phyloP scores from a whole-genome alignment of 2,888 invertebrate species.

The Tachina fera region DNA sequence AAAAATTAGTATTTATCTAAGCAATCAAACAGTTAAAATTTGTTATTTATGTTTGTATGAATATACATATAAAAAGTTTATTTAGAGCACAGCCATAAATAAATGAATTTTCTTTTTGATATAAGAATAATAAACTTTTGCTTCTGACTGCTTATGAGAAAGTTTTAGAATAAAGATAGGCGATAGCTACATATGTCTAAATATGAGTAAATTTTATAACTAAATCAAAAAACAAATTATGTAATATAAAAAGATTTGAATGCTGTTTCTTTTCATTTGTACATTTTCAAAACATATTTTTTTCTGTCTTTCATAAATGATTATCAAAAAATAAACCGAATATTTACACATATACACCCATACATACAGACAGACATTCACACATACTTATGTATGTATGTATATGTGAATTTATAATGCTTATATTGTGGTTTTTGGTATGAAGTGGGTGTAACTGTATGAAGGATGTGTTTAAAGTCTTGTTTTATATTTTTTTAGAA shows the following conservation, averaged over 20 bases:
- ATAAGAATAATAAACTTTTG: slow-evolving; percentile 28
- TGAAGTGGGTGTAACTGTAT: slow-evolving; percentile 23
- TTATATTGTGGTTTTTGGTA: not conserved
- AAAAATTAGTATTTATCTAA: slow-evolving; percentile 33
- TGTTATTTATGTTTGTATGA: not conserved
- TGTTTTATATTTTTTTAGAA: slow-evolving; percentile 56
- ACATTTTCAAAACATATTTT: slow-evolving; percentile 27
- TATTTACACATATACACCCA: no score
- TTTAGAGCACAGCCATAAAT: slow-evolving; percentile 15
- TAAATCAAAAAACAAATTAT: slow-evolving; percentile 7
- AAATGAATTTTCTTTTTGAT: slow-evolving; percentile 36
- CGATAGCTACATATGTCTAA: not conserved
- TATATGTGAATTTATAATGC: not conserved
- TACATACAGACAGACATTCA: not conserved
- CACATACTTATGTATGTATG: not conserved
- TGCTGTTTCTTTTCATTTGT: slow-evolving; percentile 16
- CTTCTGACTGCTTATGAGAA: slow-evolving; percentile 16
- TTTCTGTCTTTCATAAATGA: slow-evolving; percentile 11
- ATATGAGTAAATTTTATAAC: not conserved
- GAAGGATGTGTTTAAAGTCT: slow-evolving; percentile 55
- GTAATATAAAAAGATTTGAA: slow-evolving; percentile 43
- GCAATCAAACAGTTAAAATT: slow-evolving; percentile 8
- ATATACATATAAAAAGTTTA: not conserved
- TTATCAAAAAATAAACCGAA: not conserved
- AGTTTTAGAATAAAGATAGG: not conserved